phyloP scores from a whole-genome alignment of 2,888 invertebrate genomes.

The Himalopsyche tibetana region DNA sequence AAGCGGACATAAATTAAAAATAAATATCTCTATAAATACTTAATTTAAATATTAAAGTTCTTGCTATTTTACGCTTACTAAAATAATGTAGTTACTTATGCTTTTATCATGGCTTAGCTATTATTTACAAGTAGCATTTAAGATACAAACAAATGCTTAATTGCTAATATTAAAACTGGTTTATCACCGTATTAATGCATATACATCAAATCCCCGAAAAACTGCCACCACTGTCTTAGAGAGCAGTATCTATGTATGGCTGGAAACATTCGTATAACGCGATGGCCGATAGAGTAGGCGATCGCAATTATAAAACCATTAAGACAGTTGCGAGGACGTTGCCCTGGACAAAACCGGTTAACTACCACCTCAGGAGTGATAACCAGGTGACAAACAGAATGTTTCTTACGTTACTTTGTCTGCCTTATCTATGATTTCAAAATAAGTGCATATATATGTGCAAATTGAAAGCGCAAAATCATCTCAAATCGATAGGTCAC shows the following conservation, averaged over 20 bases:
- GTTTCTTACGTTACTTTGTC: not conserved
- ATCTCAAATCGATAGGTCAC: too few species aligned
- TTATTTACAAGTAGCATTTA: constrained; percentile 1
- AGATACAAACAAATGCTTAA: not conserved
- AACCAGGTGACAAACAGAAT: constrained; percentile 30
- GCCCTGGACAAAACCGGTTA: constrained; percentile 2
- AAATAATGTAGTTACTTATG: not conserved
- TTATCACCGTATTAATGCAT: not conserved
- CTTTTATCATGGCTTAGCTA: not conserved
- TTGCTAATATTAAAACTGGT: constrained; percentile 12
- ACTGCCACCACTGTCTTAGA: not conserved
- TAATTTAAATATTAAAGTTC: too few species aligned
- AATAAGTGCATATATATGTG: too few species aligned
- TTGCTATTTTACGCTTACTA: too few species aligned
- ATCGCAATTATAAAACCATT: constrained; percentile 26
- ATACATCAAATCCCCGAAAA: constrained; percentile 19
- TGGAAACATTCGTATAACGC: not conserved
- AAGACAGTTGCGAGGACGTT: constrained; percentile 15
- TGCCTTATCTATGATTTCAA: not conserved
- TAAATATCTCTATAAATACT: too few species aligned
- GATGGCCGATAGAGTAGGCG: constrained; percentile 30
- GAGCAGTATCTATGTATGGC: not conserved
- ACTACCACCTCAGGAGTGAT: constrained; percentile 26
- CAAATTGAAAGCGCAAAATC: too few species aligned
- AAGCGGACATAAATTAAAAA: too few species aligned